Evolutionary conservation across 2,888 invertebrate species (phyloP), one percentile per base, ranked within the genome.

Genomic region (Drosophila mimica): DNA sequence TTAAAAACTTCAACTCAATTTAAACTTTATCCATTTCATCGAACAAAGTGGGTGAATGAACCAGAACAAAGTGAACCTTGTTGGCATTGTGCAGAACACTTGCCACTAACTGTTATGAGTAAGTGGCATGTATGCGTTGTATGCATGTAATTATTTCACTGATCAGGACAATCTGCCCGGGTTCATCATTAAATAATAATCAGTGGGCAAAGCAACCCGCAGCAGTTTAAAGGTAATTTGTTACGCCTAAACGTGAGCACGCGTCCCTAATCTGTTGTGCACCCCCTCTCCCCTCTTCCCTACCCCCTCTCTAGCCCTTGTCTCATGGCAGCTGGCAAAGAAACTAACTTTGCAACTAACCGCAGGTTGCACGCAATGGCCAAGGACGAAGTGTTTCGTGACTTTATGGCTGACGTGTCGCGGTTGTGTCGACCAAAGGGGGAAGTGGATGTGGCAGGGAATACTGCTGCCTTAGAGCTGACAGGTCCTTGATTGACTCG

Each of bases 221-320:
- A 25, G 64, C 77, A 74, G 76, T 83, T 88, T 86, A 89, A 80
- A 83, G 81, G 90, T 91, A 92, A 92, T 92, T 92, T 91, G 92
- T 92, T 92, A 90, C 92, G 92, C 92, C 92, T 92, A 92, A 92
- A 91, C 86, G 90, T 89, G 84, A 81, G 85, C 92, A 92, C 92
- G 90, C 92, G 81, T 70, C 61, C 73, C 76, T 74, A 78, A 85
- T 70, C 78, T 71, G n/a, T 43, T 28, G 36, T 30, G 15, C 46
- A 15, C 58, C 56, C 51, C n/a, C 46, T 15, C 51, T n/a, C 28
- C 15, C 20, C 15, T 2, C 11, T 11, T 31, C 20, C 25, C 28
- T 17, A 1, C 53, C 28, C 28, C 25, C 4, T 2, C 15, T 15
- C 2, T 2, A 46, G 15, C 8, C 15, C 1, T 15, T 46, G 4